Base-by-base conservation (phyloP, 2,888 invertebrate species). In the Pharmacophagus antenor region DNA sequence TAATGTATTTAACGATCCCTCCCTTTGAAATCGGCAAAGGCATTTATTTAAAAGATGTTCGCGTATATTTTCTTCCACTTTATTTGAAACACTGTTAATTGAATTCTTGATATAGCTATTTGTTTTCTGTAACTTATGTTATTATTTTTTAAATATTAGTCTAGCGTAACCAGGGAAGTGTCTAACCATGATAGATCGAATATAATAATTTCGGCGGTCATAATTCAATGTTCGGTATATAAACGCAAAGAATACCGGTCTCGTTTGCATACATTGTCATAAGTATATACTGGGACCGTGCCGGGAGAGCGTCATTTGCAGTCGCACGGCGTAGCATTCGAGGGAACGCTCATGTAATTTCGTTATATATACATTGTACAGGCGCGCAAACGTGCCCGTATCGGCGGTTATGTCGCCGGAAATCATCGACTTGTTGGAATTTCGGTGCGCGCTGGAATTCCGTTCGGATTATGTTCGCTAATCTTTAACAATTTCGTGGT, bases 1-100 rank as follows among this genome's bases (percentile, higher is more conserved):
- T 60, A 60, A 60, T 60, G 55, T 60, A 60, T 60, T 60, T 60
- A 60, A 60, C 60, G 55, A 37, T 41, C 54, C 59, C 59, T 51
- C 50, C 55, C 55, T 60, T 60, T 60, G 60, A 60, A 60, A 60
- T 60, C 55, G 60, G 60, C 60, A 22, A 51, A 55, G 55, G 60
- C 60, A 55, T 60, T 60, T 60, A 50, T 60, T 55, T 46, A 55
- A 60, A 50, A 51, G 50, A 50, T 50, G 8, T 50, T 22, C 37
- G 15, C 54, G 31, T 60, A 46, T 37, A 55, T 60, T 50, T 60
- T 55, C 60, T 55, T 51, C 51, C 55, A 59, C 53, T 60, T 55
- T 60, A 60, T 55, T 60, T 60, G 55, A 51, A 60, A 18, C 31
- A 37, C 22, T 23, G 31, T 51, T 60, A 60, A 60, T 60, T 60